Evolutionary conservation across 92 coral and sea anemone genomes (phyloP), one percentile per base, ranked within the genome.

Genomic region (Porites cylindrica): DNA sequence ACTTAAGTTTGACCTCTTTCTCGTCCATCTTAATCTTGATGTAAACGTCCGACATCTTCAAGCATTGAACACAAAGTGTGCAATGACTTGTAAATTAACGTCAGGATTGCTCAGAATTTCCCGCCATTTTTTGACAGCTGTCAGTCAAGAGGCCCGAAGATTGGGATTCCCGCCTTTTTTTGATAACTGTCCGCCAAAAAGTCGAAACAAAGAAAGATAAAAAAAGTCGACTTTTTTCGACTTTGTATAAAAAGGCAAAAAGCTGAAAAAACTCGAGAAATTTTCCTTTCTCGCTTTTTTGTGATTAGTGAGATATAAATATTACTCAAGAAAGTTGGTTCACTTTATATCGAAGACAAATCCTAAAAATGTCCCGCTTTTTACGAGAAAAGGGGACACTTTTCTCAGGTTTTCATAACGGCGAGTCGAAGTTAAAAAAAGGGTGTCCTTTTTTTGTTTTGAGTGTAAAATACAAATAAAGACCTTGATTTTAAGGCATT

Each of bases 181-280:
- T 72, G 76, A 38, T 53, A 72, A 7, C 76, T 72, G 76, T 53
- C 76, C 1, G 83, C 83, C 58, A 51, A 79, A 58, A 43, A 51
- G 32, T 20, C 16, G 29, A 76, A 76, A 51, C 80, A 47, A 61
- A 66, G 10, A 66, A 32, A 76, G 59, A 6, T 54, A 54, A 54
- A 76, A 52, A 76, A 76, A 76, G 80, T 23, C 62, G 80, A 76
- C 80, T 51, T 76, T 76, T 76, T 76, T 51, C 66, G 59, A 61
- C 64, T 76, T 76, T 76, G 80, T 51, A 23, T 54, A 76, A 76
- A 76, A 76, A 20, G 80, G 80, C 59, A 26, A 76, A 76, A 76
- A 76, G 80, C 80, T 76, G 80, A 76, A 43, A 76, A 43, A 51
- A 52, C 80, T 76, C 59, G 59, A 54, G 59, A 54, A 54, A 54